Conservation (phyloP, 2,888 invertebrate species). For the Drosophila mayaguana region DNA sequence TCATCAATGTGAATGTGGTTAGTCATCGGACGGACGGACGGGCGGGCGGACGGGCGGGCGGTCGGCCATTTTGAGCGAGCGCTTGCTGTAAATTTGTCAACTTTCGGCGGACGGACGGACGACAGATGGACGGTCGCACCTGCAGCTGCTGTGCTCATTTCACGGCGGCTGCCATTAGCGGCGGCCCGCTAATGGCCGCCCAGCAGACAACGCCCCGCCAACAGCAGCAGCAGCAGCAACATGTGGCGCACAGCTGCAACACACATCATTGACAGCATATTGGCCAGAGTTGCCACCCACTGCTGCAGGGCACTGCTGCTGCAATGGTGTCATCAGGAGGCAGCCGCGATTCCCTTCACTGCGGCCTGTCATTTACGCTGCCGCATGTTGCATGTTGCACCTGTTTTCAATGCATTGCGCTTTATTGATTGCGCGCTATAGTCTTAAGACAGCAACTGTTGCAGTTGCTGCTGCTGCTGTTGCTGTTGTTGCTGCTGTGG, state of each 20-base stretch:
- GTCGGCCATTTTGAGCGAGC: constrained; percentile 68
- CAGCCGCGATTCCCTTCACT: constrained; percentile 63
- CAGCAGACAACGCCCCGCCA: constrained; percentile 60
- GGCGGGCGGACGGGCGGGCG: constrained; percentile 29
- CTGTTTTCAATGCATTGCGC: constrained; percentile 70
- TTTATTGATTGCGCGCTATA: constrained; percentile 68
- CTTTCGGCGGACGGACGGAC: constrained; percentile 54
- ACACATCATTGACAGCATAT: constrained; percentile 74
- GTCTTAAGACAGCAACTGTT: constrained; percentile 21
- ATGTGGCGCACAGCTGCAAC: constrained; percentile 80
- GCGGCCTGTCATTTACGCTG: constrained; percentile 54
- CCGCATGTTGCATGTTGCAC: constrained; percentile 60
- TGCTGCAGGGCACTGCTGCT: constrained; percentile 56
- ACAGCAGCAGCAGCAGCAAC: constrained; percentile 61
- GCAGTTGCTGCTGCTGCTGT: constrained; percentile 14
- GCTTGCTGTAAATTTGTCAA: constrained; percentile 74
- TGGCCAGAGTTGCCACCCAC: constrained; percentile 78
- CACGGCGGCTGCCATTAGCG: constrained; percentile 65
- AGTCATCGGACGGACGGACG: constrained; percentile 47
- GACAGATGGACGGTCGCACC: constrained; percentile 53
- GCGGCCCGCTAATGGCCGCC: constrained; percentile 62
- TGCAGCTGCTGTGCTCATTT: constrained; percentile 78
- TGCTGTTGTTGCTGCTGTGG: constrained; percentile 31
- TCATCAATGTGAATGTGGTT: constrained; percentile 70
- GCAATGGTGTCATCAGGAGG: constrained; percentile 72